Evolutionary conservation across 2,113 vertebrate species (phyloP).

Genomic region (Bos indicus): DNA sequence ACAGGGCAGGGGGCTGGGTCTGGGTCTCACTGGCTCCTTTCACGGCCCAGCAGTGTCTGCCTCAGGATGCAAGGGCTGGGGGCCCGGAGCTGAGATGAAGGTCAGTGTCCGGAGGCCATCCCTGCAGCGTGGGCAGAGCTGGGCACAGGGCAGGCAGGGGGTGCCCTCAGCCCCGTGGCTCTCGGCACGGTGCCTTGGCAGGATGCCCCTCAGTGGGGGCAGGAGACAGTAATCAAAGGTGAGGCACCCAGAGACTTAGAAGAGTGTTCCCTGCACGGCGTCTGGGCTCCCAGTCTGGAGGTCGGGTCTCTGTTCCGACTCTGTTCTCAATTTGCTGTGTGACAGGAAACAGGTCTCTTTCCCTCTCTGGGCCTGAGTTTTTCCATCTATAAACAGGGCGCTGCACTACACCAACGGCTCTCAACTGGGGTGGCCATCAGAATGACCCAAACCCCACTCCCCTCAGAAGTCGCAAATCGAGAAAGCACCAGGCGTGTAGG

Average conservation of each 20-base stretch:
- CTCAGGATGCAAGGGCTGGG: background rate
- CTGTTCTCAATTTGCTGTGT: background rate
- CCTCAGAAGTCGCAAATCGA: background rate
- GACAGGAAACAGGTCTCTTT: background rate
- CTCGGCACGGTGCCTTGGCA: no score
- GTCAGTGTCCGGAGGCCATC: background rate
- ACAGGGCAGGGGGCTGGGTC: background rate
- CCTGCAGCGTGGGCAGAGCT: background rate
- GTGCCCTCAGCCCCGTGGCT: no score
- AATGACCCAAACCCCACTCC: background rate
- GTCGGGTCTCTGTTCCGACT: background rate
- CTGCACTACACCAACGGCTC: background rate
- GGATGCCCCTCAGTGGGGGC: accelerated
- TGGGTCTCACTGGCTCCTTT: background rate
- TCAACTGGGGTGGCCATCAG: background rate
- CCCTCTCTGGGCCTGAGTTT: background rate
- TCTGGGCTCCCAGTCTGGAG: background rate
- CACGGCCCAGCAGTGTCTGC: background rate
- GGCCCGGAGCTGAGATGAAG: background rate
- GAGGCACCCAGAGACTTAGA: background rate
- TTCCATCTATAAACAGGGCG: background rate
- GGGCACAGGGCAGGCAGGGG: background rate
- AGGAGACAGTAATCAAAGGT: background rate
- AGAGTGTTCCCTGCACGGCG: no score
- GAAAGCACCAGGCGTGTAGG: accelerated